Base-by-base conservation (phyloP, 2,888 invertebrate genomes). In the Dicyrtomina minuta region DNA sequence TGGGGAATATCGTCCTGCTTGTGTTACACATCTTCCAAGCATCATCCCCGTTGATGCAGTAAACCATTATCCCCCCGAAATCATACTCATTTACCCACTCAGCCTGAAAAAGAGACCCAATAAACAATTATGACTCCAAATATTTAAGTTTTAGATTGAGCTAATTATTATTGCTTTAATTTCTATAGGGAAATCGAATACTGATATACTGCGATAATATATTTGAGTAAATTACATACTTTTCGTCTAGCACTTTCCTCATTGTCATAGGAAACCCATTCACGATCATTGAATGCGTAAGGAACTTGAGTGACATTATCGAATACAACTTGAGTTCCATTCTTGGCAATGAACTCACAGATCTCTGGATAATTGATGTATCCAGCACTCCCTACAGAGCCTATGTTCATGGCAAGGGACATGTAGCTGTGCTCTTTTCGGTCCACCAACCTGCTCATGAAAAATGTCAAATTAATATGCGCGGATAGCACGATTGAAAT, bases 201-300 rank as follows among this genome's bases (percentile, higher is more conserved):
- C n/a, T n/a, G n/a, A n/a, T n/a, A n/a, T n/a, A n/a, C n/a, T n/a
- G n/a, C n/a, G n/a, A n/a, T n/a, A n/a, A n/a, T n/a, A n/a, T n/a
- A n/a, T n/a, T 70, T 70, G 59, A 39, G 70, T 22, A 1, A 44
- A 43, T 12, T 17, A 49, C 71, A 79, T 79, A 87, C 89, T 83
- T 91, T 93, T 78, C 86, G 86, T 66, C 83, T 83, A 1, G 91
- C 84, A 81, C 93, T 93, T 60, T 84, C 81, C 27, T 86, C 84
- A 78, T 89, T 86, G 73, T 94, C 94, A 80, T 88, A 93, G 0
- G 93, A 92, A 53, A 93, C 85, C 95, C 95, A 95, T 78, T 93
- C 90, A 17, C 82, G 82, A 59, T 51, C 68, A 24, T 27, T 33
- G 77, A 86, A 88, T 8, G 90, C 84, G 82, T 90, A 95, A 0